Conservation (phyloP, 2,888 invertebrate species). For the Hyposoter didymator region DNA sequence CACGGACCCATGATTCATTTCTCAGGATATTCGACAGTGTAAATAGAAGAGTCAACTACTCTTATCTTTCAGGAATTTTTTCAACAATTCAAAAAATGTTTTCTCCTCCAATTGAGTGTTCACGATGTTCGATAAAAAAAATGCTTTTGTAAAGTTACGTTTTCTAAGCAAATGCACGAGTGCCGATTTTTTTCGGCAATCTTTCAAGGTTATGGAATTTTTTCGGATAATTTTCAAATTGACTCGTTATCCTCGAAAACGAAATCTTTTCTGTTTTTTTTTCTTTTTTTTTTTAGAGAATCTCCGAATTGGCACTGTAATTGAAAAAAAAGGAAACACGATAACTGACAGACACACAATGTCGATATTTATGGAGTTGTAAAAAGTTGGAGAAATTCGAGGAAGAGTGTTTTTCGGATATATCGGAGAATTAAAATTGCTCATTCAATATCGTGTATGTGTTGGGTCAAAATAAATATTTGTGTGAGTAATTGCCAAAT, state of each 20-base stretch:
- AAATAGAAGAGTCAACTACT: not conserved
- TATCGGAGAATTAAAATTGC: not conserved
- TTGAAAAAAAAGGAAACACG: not conserved
- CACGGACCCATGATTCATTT: not conserved
- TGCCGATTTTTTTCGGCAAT: not conserved
- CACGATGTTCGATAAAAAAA: not conserved
- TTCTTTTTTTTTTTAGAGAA: not conserved
- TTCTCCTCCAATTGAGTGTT: not conserved
- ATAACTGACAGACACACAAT: not conserved
- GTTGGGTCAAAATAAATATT: not conserved
- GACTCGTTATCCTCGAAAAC: not conserved
- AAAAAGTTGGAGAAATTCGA: not conserved
- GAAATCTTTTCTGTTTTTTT: not conserved
- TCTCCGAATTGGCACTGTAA: not conserved
- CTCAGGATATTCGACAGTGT: not conserved
- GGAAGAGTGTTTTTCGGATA: not conserved
- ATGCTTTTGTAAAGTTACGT: too few relatives aligned
- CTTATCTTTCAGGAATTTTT: not conserved
- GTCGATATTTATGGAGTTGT: not conserved
- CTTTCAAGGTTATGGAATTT: not conserved
- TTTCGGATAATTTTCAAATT: not conserved
- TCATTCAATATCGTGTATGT: not conserved
- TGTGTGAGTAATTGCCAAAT: conserved; percentile 21
- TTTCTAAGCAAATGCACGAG: not conserved
- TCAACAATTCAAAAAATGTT: not conserved